phyloP scores from a whole-genome alignment of 2,113 vertebrate species.

The Entomyzon cyanotis region DNA sequence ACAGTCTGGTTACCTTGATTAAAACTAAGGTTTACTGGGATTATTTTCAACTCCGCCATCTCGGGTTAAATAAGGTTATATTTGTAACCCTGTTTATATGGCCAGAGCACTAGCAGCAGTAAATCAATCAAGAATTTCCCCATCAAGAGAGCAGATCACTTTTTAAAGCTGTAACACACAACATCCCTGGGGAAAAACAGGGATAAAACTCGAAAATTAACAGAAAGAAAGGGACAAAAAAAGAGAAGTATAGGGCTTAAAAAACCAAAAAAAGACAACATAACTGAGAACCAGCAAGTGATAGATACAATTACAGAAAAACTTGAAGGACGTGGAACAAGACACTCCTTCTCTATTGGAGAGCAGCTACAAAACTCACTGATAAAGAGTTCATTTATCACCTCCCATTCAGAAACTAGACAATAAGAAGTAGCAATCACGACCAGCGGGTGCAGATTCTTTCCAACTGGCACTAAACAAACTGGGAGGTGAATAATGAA shows the following conservation, averaged over 20 bases:
- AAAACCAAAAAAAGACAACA: background rate
- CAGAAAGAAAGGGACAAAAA: background rate
- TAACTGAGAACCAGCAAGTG: background rate
- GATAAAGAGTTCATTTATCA: background rate
- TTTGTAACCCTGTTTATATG: background rate
- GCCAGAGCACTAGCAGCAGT: background rate
- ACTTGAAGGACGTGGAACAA: background rate
- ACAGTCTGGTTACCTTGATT: background rate
- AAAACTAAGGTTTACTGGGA: background rate
- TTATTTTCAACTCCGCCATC: background rate
- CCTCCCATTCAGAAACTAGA: background rate
- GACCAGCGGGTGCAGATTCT: background rate
- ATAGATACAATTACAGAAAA: background rate
- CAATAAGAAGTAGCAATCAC: background rate
- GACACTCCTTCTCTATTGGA: background rate
- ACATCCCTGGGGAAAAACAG: background rate
- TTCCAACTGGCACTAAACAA: background rate
- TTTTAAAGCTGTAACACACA: background rate
- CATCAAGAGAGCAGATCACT: accelerated
- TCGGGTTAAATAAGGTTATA: background rate
- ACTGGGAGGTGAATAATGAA: background rate
- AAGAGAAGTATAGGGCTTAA: background rate
- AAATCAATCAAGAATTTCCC: background rate
- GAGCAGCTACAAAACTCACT: background rate
- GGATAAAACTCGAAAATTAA: background rate